These are phyloP conservation scores for Pteropus rufus DNA, from an alignment of 2,797 vertebrate species.

Conservation along the genomic window DNA sequence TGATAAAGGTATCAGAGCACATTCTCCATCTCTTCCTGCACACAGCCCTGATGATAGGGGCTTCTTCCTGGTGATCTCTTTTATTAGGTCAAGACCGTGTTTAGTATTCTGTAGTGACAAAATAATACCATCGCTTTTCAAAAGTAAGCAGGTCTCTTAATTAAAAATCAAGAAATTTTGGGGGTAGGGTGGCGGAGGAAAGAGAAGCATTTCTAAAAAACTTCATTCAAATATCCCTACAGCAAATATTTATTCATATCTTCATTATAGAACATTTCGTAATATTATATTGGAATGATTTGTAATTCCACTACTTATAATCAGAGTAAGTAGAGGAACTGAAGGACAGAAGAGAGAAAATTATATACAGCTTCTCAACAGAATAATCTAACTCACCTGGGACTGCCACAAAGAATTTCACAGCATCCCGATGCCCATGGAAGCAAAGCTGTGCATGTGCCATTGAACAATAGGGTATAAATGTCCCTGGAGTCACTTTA, in stretches of 20 bases:
- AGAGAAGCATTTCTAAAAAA: not conserved
- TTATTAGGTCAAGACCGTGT: not conserved
- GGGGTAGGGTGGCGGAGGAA: not conserved
- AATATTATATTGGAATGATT: not conserved
- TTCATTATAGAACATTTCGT: not conserved
- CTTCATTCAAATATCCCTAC: not conserved
- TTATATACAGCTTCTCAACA: not conserved
- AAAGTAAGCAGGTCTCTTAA: not conserved
- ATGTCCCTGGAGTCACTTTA: slow-evolving; percentile 94
- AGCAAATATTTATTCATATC: not conserved
- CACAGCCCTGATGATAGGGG: not conserved
- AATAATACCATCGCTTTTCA: not conserved
- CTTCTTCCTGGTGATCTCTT: not conserved
- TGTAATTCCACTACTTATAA: not conserved
- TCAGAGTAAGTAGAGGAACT: not conserved
- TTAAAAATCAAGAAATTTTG: not conserved
- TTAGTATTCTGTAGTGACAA: not conserved
- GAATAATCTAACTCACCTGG: slow-evolving; percentile 86
- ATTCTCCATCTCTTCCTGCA: not conserved
- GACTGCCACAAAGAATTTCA: slow-evolving; percentile 97
- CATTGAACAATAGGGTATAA: slow-evolving; percentile 98
- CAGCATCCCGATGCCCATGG: slow-evolving; percentile 97
- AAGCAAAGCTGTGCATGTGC: slow-evolving; percentile 98
- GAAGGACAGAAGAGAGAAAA: not conserved
- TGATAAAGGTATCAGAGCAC: not conserved